phyloP scores from a whole-genome alignment of 2,797 vertebrate genomes.

The Tapirus indicus region DNA sequence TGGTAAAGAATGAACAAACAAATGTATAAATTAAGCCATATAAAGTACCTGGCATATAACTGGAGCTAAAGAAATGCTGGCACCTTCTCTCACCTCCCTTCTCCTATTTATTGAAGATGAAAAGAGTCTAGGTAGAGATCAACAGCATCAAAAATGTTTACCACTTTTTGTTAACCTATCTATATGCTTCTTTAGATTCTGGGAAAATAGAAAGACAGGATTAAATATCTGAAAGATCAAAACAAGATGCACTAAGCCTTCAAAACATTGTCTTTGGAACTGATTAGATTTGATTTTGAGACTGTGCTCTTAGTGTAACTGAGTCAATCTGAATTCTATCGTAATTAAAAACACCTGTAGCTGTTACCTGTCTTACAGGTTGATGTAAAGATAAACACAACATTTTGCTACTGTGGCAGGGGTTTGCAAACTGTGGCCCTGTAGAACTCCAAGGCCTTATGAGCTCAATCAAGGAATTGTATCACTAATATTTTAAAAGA shows the following conservation, averaged over 20 bases:
- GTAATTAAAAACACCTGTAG: background rate
- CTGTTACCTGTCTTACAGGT: background rate
- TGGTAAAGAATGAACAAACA: background rate
- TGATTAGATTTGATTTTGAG: slow-evolving; percentile 13
- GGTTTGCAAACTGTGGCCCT: background rate
- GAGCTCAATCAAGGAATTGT: background rate
- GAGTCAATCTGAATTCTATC: background rate
- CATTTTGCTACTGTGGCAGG: background rate
- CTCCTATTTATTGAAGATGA: background rate
- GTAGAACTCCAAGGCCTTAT: background rate
- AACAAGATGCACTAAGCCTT: background rate
- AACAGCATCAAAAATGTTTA: background rate
- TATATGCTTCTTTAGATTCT: background rate
- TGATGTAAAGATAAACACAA: background rate
- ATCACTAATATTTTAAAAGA: background rate
- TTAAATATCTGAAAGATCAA: slow-evolving; percentile 2
- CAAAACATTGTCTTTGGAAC: background rate
- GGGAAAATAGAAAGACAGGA: background rate
- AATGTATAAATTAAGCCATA: background rate
- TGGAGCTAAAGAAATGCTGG: background rate
- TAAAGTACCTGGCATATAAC: background rate
- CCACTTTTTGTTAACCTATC: background rate
- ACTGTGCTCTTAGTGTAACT: background rate
- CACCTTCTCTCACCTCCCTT: background rate
- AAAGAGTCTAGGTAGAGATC: background rate